Conservation (phyloP, 2,888 invertebrate genomes). For the Drosophila paranaensis region DNA sequence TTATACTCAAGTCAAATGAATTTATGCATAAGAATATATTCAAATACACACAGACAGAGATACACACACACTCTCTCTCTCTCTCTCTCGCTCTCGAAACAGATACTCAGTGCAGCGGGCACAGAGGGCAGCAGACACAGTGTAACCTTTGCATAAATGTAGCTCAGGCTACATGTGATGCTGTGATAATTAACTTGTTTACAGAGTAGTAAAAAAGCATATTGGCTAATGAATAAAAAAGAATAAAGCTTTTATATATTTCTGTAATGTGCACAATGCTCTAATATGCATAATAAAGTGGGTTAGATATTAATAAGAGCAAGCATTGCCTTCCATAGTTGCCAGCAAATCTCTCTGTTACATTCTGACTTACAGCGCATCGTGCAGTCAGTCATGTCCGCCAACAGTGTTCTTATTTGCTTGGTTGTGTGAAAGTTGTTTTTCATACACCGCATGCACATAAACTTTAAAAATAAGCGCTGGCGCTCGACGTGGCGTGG, state of each 20-base stretch:
- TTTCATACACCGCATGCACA: conserved; percentile 35
- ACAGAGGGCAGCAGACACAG: conserved; percentile 22
- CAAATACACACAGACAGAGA: neutral
- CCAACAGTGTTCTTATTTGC: neutral
- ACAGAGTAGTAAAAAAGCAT: neutral
- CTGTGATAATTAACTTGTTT: conserved; percentile 5
- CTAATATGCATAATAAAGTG: too few relatives aligned
- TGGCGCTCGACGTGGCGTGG: neutral
- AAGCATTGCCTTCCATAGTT: neutral
- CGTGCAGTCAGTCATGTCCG: neutral
- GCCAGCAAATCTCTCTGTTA: too few relatives aligned
- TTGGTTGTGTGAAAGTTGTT: conserved; percentile 24
- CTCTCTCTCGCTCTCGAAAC: neutral
- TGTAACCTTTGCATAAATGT: conserved; percentile 45
- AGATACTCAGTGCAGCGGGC: conserved; percentile 5
- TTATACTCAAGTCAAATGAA: conserved; percentile 22
- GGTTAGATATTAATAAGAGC: neutral
- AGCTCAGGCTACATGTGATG: conserved; percentile 42
- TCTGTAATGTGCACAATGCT: too few relatives aligned
- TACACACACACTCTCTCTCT: neutral
- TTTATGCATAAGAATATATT: conserved; percentile 30
- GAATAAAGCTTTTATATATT: too few relatives aligned
- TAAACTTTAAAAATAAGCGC: conserved; percentile 48
- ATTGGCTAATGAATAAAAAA: neutral
- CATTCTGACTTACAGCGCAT: neutral